A percentile compares a stretch with the other conserved stretches of the same genome.
phyloP scores from a whole-genome alignment of 2,113 vertebrate species.

The Dryoscopus gambensis region DNA sequence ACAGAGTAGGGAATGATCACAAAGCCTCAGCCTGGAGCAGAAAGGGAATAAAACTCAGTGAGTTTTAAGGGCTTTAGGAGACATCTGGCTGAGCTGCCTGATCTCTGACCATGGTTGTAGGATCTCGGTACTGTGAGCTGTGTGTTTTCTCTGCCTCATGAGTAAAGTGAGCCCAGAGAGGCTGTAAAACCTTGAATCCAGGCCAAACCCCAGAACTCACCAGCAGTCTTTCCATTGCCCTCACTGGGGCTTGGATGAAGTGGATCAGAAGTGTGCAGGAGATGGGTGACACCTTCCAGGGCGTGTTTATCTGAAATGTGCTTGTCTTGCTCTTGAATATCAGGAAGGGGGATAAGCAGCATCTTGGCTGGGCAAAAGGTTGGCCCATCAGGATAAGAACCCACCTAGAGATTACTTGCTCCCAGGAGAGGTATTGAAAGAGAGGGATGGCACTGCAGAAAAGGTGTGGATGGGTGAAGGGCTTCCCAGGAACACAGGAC shows the following conservation, averaged over 20 bases:
- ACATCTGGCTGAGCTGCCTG: not conserved
- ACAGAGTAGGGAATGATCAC: not conserved
- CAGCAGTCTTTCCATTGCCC: not conserved
- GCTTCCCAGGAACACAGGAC: not conserved
- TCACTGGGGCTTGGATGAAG: not conserved
- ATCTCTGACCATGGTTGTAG: not conserved
- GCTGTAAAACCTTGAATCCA: not conserved
- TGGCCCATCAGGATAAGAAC: not conserved
- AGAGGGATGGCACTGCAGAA: not conserved
- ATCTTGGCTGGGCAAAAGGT: not conserved
- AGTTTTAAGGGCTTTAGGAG: not conserved
- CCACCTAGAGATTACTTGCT: not conserved
- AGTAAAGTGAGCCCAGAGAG: not conserved
- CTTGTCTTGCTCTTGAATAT: fast-evolving
- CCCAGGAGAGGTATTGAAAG: not conserved
- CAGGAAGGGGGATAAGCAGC: not conserved
- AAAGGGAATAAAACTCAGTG: not conserved
- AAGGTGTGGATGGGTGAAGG: not conserved
- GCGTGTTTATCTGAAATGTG: not conserved
- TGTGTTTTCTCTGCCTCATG: not conserved
- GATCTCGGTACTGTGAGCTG: fast-evolving
- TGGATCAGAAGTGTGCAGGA: fast-evolving
- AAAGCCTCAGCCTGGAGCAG: not conserved
- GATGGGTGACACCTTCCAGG: not conserved
- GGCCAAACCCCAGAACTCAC: not conserved